Percentiles rank a stretch among this genome's conserved stretches.
phyloP scores from a whole-genome alignment of 2,888 invertebrate species.

The Psococerastis gibbosa region DNA sequence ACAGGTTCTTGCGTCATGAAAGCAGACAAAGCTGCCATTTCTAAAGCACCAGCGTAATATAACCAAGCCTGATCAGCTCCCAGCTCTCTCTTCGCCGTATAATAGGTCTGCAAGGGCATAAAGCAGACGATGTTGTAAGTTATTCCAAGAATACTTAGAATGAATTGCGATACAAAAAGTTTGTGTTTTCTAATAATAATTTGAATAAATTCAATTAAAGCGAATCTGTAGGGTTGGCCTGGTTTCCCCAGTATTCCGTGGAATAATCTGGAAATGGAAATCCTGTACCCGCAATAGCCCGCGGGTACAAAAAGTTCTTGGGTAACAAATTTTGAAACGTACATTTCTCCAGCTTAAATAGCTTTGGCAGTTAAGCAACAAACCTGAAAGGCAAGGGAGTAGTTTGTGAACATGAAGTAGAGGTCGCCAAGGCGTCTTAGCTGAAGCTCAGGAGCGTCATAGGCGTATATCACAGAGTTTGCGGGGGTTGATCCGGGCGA shows the following conservation, averaged over 20 bases:
- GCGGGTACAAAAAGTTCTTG: too few species aligned
- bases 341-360: too few species aligned
- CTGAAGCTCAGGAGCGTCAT: slow-evolving; percentile 79
- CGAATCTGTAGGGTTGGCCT: too few species aligned
- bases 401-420: slow-evolving; percentile 90
- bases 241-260: too few species aligned
- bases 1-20: slow-evolving; percentile 70
- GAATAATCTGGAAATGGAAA: too few species aligned
- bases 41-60: slow-evolving; percentile 88
- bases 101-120: slow-evolving; percentile 43
- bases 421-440: slow-evolving; percentile 83
- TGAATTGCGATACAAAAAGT: slow-evolving; percentile 3
- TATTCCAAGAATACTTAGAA: neutral
- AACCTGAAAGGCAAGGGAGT: slow-evolving; percentile 68
- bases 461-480: slow-evolving; percentile 55
- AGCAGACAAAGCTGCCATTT: slow-evolving; percentile 87
- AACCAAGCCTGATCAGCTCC: slow-evolving; percentile 94
- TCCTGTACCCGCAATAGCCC: too few species aligned
- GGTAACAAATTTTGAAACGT: too few species aligned
- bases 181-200: too few species aligned
- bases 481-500: slow-evolving; percentile 40
- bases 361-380: too few species aligned
- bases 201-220: too few species aligned
- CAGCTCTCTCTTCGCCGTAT: slow-evolving; percentile 93
- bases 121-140: neutral